Evolutionary conservation across 2,888 invertebrate genomes (phyloP).

Genomic region (Caenorhabditis virilis): DNA sequence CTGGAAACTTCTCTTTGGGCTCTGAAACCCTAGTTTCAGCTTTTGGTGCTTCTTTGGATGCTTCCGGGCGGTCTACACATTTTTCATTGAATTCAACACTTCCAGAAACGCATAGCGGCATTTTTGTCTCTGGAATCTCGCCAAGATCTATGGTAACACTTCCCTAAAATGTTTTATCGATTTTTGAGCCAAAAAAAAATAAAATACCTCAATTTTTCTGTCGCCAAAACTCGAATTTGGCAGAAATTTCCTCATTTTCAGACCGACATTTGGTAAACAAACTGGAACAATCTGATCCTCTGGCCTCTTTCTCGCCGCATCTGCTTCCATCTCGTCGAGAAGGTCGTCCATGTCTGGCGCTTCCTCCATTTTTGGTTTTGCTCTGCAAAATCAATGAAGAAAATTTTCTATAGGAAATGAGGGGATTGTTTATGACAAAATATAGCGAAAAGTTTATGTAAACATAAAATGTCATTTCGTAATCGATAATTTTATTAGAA

Average conservation of each 20-base stretch:
- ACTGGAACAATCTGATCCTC: background rate
- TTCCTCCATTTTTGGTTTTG: slow-evolving; percentile 43
- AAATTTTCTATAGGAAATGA: background rate
- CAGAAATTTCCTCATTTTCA: background rate
- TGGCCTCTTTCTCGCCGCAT: slow-evolving; percentile 4
- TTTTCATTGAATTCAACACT: background rate
- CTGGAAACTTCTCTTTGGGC: slow-evolving; percentile 1
- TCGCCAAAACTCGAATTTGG: background rate
- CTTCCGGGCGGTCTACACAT: too few species aligned
- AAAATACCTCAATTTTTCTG: background rate
- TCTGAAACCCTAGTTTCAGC: background rate
- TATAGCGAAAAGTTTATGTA: too few species aligned
- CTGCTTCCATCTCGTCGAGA: slow-evolving; percentile 48
- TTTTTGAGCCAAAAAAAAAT: background rate
- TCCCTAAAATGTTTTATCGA: background rate
- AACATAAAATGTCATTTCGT: too few species aligned
- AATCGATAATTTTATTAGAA: too few species aligned
- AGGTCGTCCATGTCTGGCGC: slow-evolving; percentile 51
- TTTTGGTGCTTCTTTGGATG: background rate
- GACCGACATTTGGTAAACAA: slow-evolving; percentile 7
- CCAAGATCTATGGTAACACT: slow-evolving; percentile 3
- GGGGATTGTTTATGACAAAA: slow-evolving; percentile 9
- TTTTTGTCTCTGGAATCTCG: slow-evolving; percentile 4
- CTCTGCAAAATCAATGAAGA: background rate
- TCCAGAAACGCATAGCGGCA: background rate